A percentile compares a stretch with the other conserved stretches of the same genome.
phyloP scores from a whole-genome alignment of 2,888 invertebrate species.

The Lathronympha strigana region DNA sequence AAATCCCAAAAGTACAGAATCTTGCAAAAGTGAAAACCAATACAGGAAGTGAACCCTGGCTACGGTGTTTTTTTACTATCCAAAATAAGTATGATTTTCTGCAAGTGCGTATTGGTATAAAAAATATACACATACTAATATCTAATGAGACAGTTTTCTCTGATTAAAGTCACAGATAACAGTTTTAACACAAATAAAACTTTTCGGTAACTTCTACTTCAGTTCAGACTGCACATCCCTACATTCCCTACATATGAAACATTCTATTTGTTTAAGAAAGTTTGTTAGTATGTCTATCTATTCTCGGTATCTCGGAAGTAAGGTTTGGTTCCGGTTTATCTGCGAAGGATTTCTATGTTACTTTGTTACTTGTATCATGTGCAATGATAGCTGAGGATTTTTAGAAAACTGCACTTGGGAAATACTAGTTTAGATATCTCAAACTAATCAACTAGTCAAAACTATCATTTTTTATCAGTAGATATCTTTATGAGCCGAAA shows the following conservation, averaged over 20 bases:
- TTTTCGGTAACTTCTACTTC: no score
- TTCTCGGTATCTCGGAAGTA: conserved; percentile 5
- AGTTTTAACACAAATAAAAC: no score
- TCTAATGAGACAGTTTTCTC: no score
- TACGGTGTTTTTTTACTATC: no score
- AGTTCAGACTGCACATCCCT: no score
- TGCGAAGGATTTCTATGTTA: not conserved
- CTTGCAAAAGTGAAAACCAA: no score
- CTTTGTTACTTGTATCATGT: not conserved
- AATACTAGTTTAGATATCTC: not conserved
- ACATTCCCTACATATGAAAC: not conserved
- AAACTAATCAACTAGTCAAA: not conserved
- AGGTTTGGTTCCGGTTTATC: conserved; percentile 10
- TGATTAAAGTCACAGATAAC: no score
- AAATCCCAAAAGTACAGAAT: no score
- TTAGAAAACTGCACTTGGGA: not conserved
- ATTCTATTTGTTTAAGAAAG: not conserved
- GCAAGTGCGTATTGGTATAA: no score
- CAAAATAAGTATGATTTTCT: no score
- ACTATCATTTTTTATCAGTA: not conserved
- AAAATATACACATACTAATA: no score
- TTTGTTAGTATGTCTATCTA: not conserved
- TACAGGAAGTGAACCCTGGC: no score
- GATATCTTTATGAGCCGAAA: not conserved
- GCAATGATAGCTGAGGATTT: not conserved